phyloP scores from a whole-genome alignment of 2,113 vertebrate species.

The Todiramphus chloris region DNA sequence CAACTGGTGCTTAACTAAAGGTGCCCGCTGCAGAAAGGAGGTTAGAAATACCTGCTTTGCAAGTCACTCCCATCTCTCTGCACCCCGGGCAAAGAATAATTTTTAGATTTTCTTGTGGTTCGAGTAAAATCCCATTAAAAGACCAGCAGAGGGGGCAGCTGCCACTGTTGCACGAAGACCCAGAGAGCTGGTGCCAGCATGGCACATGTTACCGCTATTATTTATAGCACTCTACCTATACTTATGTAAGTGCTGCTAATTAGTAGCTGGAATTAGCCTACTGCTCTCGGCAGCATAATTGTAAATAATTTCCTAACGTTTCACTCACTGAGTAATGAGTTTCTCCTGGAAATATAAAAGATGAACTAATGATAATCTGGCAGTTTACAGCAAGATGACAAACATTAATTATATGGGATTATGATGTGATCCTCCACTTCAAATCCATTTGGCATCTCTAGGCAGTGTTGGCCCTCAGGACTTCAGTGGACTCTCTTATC shows the following conservation, averaged over 20 bases:
- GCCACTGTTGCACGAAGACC: not conserved
- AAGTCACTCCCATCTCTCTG: not conserved
- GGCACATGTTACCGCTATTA: not conserved
- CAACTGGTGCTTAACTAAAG: not conserved
- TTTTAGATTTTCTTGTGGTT: not conserved
- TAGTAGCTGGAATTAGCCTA: constrained; percentile 67
- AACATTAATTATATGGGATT: constrained; percentile 67
- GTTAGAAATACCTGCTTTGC: not conserved
- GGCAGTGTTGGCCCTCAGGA: not conserved
- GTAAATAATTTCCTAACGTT: constrained; percentile 67
- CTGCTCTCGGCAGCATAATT: constrained; percentile 56
- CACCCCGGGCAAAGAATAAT: not conserved
- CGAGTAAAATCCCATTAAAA: not conserved
- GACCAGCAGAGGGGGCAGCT: constrained; percentile 45
- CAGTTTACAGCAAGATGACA: constrained; percentile 51
- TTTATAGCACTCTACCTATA: constrained; percentile 52
- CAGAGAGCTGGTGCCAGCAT: not conserved
- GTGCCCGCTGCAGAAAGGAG: not conserved
- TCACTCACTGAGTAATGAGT: constrained; percentile 49
- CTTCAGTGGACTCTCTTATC: not conserved
- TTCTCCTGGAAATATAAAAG: constrained; percentile 67
- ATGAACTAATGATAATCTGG: constrained; percentile 67
- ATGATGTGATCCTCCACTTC: constrained; percentile 34
- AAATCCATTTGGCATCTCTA: constrained; percentile 3
- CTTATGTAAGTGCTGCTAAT: constrained; percentile 61